Evolutionary conservation across 2,113 vertebrate genomes (phyloP).

Genomic region (Microtus ochrogaster): DNA sequence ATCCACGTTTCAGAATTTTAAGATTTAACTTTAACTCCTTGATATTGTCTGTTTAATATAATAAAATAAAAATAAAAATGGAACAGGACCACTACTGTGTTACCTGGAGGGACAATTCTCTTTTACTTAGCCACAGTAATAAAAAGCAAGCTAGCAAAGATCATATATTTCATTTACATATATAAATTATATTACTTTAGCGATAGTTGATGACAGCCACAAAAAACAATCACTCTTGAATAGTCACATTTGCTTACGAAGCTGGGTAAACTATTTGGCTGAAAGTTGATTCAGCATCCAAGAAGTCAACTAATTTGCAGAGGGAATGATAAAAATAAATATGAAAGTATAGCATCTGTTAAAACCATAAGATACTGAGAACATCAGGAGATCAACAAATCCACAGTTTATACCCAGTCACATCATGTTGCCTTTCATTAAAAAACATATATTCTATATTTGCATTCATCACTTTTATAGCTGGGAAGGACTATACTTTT

Average conservation of each 20-base stretch:
- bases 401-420: not conserved
- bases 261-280: not conserved
- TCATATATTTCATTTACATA: not conserved
- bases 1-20: not conserved
- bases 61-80: not conserved
- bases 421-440: not conserved
- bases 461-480: not conserved
- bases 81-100: not conserved
- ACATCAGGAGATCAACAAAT: not conserved
- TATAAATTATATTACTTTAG: not conserved
- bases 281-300: not conserved
- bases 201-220: not conserved
- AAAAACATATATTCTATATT: not conserved
- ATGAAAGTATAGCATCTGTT: not conserved
- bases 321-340: not conserved
- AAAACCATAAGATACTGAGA: not conserved
- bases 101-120: not conserved
- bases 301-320: not conserved
- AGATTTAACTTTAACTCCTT: not conserved
- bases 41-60: not conserved
- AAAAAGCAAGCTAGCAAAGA: not conserved
- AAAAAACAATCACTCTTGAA: not conserved
- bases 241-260: not conserved
- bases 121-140: not conserved
- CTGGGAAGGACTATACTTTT: not conserved